A percentile compares a stretch with the other conserved stretches of the same genome.
phyloP scores from a whole-genome alignment of 2,113 vertebrate genomes.

The Entomyzon cyanotis region DNA sequence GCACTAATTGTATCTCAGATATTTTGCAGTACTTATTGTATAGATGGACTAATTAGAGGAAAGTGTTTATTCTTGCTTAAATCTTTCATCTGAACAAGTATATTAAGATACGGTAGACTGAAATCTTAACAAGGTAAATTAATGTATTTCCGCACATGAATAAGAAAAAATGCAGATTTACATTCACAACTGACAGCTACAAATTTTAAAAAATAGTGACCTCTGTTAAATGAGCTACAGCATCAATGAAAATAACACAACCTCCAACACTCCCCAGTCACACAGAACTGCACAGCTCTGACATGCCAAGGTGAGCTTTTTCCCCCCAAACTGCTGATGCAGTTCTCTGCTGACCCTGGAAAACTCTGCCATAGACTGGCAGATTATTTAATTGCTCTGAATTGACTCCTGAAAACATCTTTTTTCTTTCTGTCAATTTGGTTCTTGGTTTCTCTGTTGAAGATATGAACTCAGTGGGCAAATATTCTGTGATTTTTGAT shows the following conservation, averaged over 20 bases:
- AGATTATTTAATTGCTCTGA: background rate
- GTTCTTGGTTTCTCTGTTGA: background rate
- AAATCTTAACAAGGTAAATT: background rate
- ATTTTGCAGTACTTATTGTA: background rate
- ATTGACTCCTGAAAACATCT: background rate
- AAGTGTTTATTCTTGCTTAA: background rate
- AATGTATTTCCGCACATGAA: background rate
- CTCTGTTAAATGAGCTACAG: background rate
- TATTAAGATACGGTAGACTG: background rate
- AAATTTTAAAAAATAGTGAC: background rate
- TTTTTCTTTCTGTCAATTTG: background rate
- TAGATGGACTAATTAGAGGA: background rate
- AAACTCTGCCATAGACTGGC: background rate
- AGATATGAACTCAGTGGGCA: background rate
- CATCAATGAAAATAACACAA: background rate
- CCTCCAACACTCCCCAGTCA: background rate
- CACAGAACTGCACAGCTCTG: background rate
- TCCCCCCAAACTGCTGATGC: background rate
- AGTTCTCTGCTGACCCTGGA: background rate
- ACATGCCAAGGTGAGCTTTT: background rate
- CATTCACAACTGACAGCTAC: background rate
- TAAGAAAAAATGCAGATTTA: background rate
- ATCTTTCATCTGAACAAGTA: background rate
- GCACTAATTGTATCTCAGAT: background rate
- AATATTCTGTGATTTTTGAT: background rate